These are phyloP conservation scores for Pelecanus crispus DNA, from an alignment of 2,113 vertebrate genomes.

Conservation along the genomic window DNA sequence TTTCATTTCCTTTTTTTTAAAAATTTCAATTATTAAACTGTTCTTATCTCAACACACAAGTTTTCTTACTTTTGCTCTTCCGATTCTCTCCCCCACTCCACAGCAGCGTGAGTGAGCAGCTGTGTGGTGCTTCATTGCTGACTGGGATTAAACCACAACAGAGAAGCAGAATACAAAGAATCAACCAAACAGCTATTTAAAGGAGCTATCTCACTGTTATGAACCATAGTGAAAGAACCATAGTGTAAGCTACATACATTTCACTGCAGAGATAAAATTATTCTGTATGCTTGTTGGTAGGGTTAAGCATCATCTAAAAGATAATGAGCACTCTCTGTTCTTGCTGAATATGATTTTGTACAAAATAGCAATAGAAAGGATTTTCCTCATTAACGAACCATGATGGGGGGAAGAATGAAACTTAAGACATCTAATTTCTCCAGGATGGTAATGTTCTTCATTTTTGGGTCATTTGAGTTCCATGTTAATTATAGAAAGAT, in stretches of 20 bases:
- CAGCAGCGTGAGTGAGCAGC: no score
- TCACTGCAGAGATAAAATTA: not conserved
- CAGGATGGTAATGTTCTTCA: conserved; percentile 31
- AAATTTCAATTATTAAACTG: no score
- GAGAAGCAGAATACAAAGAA: not conserved
- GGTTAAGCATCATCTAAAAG: not conserved
- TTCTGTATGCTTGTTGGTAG: not conserved
- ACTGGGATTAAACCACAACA: no score
- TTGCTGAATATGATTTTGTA: not conserved
- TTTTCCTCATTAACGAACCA: conserved; percentile 1
- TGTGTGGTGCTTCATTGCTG: no score
- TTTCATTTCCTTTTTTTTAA: no score
- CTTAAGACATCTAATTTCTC: conserved; percentile 30
- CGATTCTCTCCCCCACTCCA: no score
- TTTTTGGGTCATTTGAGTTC: conserved; percentile 10
- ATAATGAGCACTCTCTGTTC: conserved; percentile 15
- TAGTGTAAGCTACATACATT: not conserved
- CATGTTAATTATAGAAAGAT: conserved; percentile 27
- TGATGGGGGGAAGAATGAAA: conserved; percentile 1
- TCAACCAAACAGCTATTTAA: not conserved
- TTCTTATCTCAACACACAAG: no score
- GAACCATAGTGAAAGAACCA: not conserved
- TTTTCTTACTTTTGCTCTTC: no score
- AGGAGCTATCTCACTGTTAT: not conserved
- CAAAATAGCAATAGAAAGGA: conserved; percentile 19